These are phyloP conservation scores for Anoplolepis gracilipes DNA, from an alignment of 1,140 invertebrate species.

Conservation along the genomic window DNA sequence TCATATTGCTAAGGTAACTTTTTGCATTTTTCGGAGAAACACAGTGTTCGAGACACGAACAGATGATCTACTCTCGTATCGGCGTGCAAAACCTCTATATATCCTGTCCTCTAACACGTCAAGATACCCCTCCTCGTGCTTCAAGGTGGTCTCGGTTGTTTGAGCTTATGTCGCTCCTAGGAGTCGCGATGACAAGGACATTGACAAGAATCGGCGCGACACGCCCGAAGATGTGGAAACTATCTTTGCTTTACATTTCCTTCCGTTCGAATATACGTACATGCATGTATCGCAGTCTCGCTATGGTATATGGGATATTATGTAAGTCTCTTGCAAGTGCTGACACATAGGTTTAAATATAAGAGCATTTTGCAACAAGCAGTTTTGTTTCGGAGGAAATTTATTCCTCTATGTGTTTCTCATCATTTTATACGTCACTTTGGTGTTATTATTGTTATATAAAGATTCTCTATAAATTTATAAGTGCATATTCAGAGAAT, in stretches of 20 bases:
- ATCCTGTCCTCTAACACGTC: constrained; percentile 41
- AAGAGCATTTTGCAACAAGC: background rate
- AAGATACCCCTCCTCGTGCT: constrained; percentile 62
- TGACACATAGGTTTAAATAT: background rate
- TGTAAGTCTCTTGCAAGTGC: constrained; percentile 2
- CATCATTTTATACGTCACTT: background rate
- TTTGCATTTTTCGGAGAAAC: constrained; percentile 22
- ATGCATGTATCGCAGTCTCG: background rate
- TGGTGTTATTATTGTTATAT: too few relatives aligned
- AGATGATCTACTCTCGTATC: constrained; percentile 32
- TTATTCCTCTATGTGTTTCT: background rate
- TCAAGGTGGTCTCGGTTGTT: constrained; percentile 56
- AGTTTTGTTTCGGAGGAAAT: background rate
- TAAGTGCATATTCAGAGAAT: too few relatives aligned
- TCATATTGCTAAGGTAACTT: constrained; percentile 27
- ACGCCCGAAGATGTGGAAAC: constrained; percentile 54
- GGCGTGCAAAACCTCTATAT: constrained; percentile 62
- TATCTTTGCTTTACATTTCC: constrained; percentile 45
- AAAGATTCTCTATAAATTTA: too few relatives aligned
- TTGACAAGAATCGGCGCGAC: constrained; percentile 55
- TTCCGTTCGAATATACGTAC: constrained; percentile 7
- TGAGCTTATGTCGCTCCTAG: constrained; percentile 56
- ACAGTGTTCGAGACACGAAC: background rate
- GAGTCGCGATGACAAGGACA: constrained; percentile 69
- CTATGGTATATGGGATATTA: background rate